Conservation (phyloP, 2,797 vertebrate species). For the Lates japonicus region DNA sequence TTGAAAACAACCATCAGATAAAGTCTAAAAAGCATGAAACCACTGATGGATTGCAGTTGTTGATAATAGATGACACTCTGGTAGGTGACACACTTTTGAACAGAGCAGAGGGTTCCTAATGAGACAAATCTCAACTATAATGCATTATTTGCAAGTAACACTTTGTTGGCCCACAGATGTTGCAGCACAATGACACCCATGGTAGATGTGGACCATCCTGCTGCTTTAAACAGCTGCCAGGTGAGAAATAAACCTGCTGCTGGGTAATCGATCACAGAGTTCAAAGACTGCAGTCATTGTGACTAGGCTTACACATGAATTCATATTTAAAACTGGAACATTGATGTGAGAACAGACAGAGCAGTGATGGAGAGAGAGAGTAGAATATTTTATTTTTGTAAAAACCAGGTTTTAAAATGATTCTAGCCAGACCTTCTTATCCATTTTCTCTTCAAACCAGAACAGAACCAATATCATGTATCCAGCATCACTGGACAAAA, state of each 20-base stretch:
- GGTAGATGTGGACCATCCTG: no score
- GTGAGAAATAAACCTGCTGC: not conserved
- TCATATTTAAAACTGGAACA: not conserved
- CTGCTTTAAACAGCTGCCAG: no score
- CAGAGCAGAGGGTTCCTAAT: no score
- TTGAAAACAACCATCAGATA: no score
- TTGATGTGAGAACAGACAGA: conserved; percentile 28
- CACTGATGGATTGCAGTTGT: no score
- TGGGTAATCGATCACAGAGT: not conserved
- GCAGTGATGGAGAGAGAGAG: conserved; percentile 67
- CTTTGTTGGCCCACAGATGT: no score
- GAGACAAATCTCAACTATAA: no score
- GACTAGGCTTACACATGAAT: not conserved
- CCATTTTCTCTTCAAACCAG: conserved; percentile 48
- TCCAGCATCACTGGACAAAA: conserved; percentile 15
- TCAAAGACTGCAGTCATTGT: not conserved
- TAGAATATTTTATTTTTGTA: conserved; percentile 80
- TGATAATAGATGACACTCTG: no score
- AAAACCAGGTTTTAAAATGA: conserved; percentile 79
- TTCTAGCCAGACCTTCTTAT: conserved; percentile 49
- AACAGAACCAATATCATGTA: conserved; percentile 27
- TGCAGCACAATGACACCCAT: not conserved
- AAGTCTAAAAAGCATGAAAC: no score
- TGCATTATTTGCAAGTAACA: no score
- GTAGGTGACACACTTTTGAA: no score